Evolutionary conservation across 2,113 vertebrate genomes (phyloP).

Genomic region (Xenopus tropicalis): DNA sequence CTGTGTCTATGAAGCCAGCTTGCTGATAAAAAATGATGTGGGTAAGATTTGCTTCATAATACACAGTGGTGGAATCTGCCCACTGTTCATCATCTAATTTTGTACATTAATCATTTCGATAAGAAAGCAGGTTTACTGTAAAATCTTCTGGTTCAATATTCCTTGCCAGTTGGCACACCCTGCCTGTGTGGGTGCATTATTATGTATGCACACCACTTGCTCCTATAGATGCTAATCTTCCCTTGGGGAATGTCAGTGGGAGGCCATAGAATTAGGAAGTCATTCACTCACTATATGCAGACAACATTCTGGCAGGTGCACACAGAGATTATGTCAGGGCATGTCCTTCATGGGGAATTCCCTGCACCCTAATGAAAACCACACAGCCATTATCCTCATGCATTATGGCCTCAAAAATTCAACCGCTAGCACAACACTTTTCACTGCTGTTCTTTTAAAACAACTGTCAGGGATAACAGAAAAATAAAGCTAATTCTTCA

Average conservation of each 20-base stretch:
- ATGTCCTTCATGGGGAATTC: conserved; percentile 39
- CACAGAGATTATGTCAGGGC: conserved; percentile 34
- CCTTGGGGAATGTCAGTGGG: conserved; percentile 24
- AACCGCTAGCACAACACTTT: neutral
- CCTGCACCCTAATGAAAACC: conserved; percentile 13
- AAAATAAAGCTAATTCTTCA: neutral
- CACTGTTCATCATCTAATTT: no score
- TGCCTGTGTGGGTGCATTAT: neutral
- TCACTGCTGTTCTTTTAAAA: neutral
- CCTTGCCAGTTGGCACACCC: neutral
- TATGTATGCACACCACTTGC: neutral
- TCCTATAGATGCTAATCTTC: conserved; percentile 8
- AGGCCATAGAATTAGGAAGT: conserved; percentile 8
- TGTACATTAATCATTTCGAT: no score
- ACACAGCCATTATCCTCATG: conserved; percentile 31
- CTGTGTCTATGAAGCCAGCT: no score
- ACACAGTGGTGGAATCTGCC: no score
- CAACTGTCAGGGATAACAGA: neutral
- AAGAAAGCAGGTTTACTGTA: no score
- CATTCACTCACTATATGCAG: neutral
- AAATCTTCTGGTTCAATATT: neutral
- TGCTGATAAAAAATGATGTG: no score
- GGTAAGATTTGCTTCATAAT: no score
- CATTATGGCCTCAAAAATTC: conserved; percentile 10
- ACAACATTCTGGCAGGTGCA: conserved; percentile 26